These are phyloP conservation scores for Drosophila prolongata DNA, from an alignment of 2,888 invertebrate genomes.

Conservation along the genomic window DNA sequence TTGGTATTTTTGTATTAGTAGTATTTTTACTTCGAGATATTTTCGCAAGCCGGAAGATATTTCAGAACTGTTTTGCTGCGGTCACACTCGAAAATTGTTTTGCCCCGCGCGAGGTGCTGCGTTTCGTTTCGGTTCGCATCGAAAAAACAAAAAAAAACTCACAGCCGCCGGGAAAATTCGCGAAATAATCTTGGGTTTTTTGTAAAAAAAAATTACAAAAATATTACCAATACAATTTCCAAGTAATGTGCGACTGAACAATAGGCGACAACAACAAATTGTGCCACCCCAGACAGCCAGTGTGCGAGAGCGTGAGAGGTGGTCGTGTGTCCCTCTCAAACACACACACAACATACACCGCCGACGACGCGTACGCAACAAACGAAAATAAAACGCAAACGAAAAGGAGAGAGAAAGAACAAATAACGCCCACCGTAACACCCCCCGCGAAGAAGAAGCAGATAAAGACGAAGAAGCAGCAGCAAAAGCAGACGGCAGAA, in stretches of 20 bases:
- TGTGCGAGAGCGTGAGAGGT: constrained; percentile 34
- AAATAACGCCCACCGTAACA: constrained; percentile 76
- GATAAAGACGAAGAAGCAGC: constrained; percentile 44
- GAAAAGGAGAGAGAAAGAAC: constrained; percentile 55
- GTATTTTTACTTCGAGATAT: neutral
- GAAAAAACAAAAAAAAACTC: constrained; percentile 8
- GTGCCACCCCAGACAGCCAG: constrained; percentile 50
- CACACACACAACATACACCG: constrained; percentile 48
- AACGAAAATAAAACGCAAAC: constrained; percentile 57
- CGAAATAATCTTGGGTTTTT: constrained; percentile 14
- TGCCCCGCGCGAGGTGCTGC: constrained; percentile 12
- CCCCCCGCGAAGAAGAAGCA: constrained; percentile 42
- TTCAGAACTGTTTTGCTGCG: neutral
- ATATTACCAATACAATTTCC: constrained; percentile 25
- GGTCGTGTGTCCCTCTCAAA: constrained; percentile 33
- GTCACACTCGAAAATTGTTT: constrained; percentile 7
- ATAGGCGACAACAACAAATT: constrained; percentile 57
- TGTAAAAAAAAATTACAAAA: constrained; percentile 1
- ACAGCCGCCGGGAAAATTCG: constrained; percentile 16
- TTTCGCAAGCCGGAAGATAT: constrained; percentile 1
- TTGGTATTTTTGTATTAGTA: neutral
- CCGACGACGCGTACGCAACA: constrained; percentile 59
- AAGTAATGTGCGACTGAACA: constrained; percentile 65
- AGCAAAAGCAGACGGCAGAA: constrained; percentile 50
- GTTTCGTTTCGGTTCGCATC: constrained; percentile 18